phyloP scores from a whole-genome alignment of 2,797 vertebrate species.

The Eurystomus glaucurus region DNA sequence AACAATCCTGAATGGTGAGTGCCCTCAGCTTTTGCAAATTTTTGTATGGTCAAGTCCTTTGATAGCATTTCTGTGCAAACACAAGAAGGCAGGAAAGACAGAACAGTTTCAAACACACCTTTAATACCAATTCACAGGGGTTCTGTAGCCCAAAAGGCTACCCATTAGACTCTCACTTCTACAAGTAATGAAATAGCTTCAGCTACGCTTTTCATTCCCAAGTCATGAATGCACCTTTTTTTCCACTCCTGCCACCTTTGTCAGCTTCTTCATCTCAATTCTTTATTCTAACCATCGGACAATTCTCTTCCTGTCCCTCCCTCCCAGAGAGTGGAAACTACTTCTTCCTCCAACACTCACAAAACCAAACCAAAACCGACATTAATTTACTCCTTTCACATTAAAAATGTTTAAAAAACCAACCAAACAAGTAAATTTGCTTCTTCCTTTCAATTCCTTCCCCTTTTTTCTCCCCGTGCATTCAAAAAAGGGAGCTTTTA shows the following conservation, averaged over 20 bases:
- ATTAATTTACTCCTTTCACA: not conserved
- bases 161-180: not conserved
- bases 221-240: not conserved
- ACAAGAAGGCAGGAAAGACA: not conserved
- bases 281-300: not conserved
- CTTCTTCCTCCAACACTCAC: not conserved
- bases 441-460: not conserved
- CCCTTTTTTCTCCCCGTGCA: not conserved
- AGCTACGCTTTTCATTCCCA: not conserved
- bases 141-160: not conserved
- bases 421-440: not conserved
- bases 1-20: not conserved
- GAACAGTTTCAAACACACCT: not conserved
- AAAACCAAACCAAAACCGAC: not conserved
- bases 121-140: not conserved
- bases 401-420: not conserved
- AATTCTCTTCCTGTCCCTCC: not conserved
- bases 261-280: not conserved
- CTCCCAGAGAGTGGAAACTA: not conserved
- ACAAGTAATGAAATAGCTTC: not conserved
- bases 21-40: not conserved
- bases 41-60: not conserved
- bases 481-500: not conserved
- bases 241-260: not conserved
- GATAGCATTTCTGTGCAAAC: not conserved